Evolutionary conservation across 2,888 invertebrate genomes (phyloP).

Genomic region (Diaperis boleti): DNA sequence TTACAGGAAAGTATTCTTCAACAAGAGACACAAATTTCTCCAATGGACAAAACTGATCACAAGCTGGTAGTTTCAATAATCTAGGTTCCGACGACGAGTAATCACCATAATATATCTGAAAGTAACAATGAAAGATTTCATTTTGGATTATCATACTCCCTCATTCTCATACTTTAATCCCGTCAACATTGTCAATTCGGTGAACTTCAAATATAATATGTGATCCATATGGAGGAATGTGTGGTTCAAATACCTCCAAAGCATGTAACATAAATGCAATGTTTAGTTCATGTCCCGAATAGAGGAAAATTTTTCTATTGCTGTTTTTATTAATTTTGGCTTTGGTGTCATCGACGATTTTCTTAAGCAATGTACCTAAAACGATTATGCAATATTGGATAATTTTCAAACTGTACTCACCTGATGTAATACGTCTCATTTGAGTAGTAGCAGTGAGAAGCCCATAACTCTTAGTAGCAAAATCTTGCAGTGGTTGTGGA

Average conservation of each 20-base stretch:
- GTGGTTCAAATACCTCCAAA: slow-evolving; percentile 65
- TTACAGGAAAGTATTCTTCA: slow-evolving; percentile 42
- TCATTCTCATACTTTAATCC: slow-evolving; percentile 51
- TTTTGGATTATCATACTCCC: too few relatives aligned
- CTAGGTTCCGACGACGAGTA: slow-evolving; percentile 44
- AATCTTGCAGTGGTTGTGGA: slow-evolving; percentile 52
- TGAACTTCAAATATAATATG: slow-evolving; percentile 56
- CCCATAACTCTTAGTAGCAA: slow-evolving; percentile 59
- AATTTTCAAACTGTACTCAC: slow-evolving; percentile 46
- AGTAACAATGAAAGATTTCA: slow-evolving; percentile 1
- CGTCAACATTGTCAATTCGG: slow-evolving; percentile 48
- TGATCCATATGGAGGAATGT: slow-evolving; percentile 56
- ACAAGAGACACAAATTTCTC: slow-evolving; percentile 34
- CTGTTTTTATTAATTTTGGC: slow-evolving; percentile 12
- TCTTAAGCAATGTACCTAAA: slow-evolving; percentile 20
- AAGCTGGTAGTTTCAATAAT: slow-evolving; percentile 54
- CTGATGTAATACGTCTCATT: slow-evolving; percentile 63
- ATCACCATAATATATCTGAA: slow-evolving; percentile 33
- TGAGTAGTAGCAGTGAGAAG: slow-evolving; percentile 58
- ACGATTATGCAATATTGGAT: not conserved
- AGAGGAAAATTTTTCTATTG: slow-evolving; percentile 54
- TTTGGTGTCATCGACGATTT: slow-evolving; percentile 12
- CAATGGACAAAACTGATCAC: slow-evolving; percentile 47
- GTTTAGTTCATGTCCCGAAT: slow-evolving; percentile 70
- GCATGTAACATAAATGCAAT: slow-evolving; percentile 66